These are phyloP conservation scores for Lysandra coridon DNA, from an alignment of 2,888 invertebrate species.

Conservation along the genomic window DNA sequence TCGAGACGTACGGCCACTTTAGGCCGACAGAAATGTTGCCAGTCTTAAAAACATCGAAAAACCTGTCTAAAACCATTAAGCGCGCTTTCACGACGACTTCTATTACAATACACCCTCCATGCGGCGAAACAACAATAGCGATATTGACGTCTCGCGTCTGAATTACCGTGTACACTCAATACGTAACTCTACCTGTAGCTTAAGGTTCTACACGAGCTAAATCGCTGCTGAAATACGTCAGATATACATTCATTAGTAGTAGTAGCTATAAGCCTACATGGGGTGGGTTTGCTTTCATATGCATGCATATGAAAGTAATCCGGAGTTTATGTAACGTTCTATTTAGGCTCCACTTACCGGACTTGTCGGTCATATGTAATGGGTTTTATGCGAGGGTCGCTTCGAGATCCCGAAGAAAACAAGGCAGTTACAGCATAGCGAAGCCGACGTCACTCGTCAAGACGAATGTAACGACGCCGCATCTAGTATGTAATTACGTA, in stretches of 20 bases:
- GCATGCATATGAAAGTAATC: neutral
- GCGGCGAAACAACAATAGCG: constrained; percentile 13
- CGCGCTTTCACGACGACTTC: neutral
- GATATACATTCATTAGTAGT: neutral
- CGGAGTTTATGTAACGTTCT: neutral
- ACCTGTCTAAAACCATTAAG: constrained; percentile 1
- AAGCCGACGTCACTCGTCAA: neutral
- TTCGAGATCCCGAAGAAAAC: neutral
- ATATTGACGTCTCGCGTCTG: constrained; percentile 11
- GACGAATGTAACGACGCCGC: constrained; percentile 32
- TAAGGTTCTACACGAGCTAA: neutral
- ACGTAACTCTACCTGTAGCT: neutral
- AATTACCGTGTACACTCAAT: neutral
- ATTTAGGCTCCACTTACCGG: neutral
- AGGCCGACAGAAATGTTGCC: neutral
- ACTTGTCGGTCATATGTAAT: neutral
- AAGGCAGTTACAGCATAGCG: neutral
- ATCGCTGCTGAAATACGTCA: neutral
- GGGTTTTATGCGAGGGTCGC: neutral
- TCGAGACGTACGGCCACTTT: neutral
- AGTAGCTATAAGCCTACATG: neutral
- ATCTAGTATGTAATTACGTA: constrained; percentile 32
- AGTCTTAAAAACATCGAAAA: neutral
- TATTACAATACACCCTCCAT: constrained; percentile 7
- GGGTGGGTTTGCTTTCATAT: too few relatives aligned